Percentiles rank a stretch among this genome's conserved stretches.
Conservation (phyloP, 2,888 invertebrate genomes). For the Caenorhabditis uteleia region DNA sequence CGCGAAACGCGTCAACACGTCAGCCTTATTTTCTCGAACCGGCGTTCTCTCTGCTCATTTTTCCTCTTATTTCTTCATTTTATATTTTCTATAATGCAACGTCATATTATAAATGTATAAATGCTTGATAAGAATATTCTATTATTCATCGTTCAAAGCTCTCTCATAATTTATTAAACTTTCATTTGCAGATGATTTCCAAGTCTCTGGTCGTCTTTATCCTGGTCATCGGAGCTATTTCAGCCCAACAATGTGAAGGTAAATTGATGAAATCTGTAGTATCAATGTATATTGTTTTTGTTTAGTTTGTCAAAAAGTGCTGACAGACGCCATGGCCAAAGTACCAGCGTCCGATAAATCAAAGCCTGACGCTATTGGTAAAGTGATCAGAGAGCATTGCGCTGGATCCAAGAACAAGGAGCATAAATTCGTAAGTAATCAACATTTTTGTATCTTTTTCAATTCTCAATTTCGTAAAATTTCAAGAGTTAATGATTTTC, state of each 20-base stretch:
- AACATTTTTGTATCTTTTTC: neutral
- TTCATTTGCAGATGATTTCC: slow-evolving; percentile 30
- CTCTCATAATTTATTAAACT: too few species aligned
- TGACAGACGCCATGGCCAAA: slow-evolving; percentile 61
- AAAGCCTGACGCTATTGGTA: slow-evolving; percentile 55
- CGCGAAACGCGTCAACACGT: too few species aligned
- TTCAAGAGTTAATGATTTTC: too few species aligned
- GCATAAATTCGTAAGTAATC: slow-evolving; percentile 63
- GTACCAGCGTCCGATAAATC: slow-evolving; percentile 50
- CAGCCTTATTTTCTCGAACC: too few species aligned
- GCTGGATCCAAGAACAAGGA: slow-evolving; percentile 58
- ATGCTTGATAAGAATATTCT: too few species aligned
- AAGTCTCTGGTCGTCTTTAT: slow-evolving; percentile 11
- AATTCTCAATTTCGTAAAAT: too few species aligned
- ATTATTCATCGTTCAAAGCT: too few species aligned
- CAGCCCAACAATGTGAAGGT: slow-evolving; percentile 53
- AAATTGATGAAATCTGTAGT: neutral
- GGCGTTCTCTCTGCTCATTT: too few species aligned
- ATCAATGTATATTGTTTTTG: slow-evolving; percentile 10
- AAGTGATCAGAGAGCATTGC: slow-evolving; percentile 59
- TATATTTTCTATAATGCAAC: too few species aligned
- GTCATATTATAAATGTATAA: too few species aligned
- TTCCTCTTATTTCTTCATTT: too few species aligned
- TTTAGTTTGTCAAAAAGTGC: slow-evolving; percentile 68
- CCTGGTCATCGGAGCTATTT: slow-evolving; percentile 14